Base-by-base conservation (phyloP, 1,140 invertebrate genomes). In the Drosophila seguyi region DNA sequence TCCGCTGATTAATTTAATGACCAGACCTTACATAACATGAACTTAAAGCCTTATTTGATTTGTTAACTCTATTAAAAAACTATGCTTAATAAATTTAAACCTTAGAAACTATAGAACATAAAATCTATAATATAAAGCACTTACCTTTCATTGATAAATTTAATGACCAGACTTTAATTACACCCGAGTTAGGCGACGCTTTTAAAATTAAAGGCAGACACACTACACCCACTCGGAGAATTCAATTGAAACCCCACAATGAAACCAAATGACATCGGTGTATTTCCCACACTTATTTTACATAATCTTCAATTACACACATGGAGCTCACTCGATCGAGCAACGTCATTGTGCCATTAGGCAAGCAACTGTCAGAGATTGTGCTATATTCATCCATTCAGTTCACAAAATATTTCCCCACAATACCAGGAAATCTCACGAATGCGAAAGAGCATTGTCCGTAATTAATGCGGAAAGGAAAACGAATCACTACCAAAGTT, bases 351-450 rank as follows among this genome's bases (percentile, higher is more conserved):
- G 44, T 31, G 81, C 63, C 47, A 75, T 81, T 79, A 71, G 53
- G 67, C 63, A 75, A 79, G 67, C 63, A 75, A 79, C 50, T 75
- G 55, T 27, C 20, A 42, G 59, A 25, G 59, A 48, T 25, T 27
- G 25, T 36, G 63, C 31, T 44, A 67, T 50, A 52, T 42, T 41
- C 42, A 22, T 55, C 7, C 42, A 42, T 53, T 6, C 42, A 44
- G 20, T 29, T 47, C 20, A 41, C 41, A 48, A 58, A 65, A 42
- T 48, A 55, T 71, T 78, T 63, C 47, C 22, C 59, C 57, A 84
- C 79, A 87, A 80, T 88, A 61, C 58, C 71, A 88, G 83, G 84
- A 87, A 87, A 88, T 77, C 27, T 59, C 56, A 59, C 42, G 42
- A 52, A 48, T 45, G 48, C 52, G 48, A 42, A 25, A 20, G 36